Base-by-base conservation (phyloP, 2,797 vertebrate genomes). In the Chrosomus eos region DNA sequence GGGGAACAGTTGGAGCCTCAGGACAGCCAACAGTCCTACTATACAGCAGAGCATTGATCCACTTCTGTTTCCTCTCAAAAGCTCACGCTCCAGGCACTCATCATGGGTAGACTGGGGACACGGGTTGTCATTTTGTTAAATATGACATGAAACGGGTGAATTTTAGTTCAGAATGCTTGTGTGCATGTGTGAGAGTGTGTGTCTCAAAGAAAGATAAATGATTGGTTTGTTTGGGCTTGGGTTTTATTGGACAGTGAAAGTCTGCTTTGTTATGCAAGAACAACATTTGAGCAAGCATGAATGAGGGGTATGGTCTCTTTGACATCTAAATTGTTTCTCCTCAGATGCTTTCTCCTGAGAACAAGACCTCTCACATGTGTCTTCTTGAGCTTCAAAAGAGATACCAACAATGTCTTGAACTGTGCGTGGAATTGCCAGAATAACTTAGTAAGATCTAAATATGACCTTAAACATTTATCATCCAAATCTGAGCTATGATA, bases 21-120 rank as follows among this genome's bases (percentile, higher is more conserved):
- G 68, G 80, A 43, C 68, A 36, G 55, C 40, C 64, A 82, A 82
- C 55, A 51, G 70, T 82, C 36, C 74, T 75, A 80, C n/a, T n/a
- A n/a, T n/a, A n/a, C 31, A 71, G 79, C 73, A 76, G n/a, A 38
- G 81, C 70, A 87, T 84, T 66, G 83, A 89, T 87, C 62, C 51
- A 5, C 73, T 40, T 28, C 72, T 76, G 78, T 62, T 81, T 82
- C 55, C 84, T 81, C 68, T 82, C 19, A 18, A 82, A 51, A 82
- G 70, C 81, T 70, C 66, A 7, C 9, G 66, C 79, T 82, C 28
- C 58, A 72, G 40, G 81, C 84, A 83, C 28, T 81, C 81, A 40
- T 81, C 81, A 40, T 53, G 77, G 64, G 79, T 62, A 33, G 28
- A 73, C 53, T 36, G 80, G 58, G 62, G 77, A 60, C 48, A 58